Evolutionary conservation across 2,888 invertebrate genomes (phyloP).

Genomic region (Athalia circularis): DNA sequence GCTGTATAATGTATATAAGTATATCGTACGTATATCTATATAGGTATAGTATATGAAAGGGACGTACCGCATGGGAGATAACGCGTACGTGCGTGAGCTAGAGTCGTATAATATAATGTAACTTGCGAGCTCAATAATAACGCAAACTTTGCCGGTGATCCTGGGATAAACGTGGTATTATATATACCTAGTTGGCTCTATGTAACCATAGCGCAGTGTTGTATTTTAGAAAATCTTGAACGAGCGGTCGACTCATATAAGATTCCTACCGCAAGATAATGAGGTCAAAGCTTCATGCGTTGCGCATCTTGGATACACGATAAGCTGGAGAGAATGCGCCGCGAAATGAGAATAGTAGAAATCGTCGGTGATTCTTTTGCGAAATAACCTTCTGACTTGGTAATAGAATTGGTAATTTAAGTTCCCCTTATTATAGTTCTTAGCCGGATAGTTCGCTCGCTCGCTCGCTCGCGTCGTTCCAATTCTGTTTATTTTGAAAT

Average conservation of each 20-base stretch:
- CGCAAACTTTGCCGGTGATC: conserved; percentile 3
- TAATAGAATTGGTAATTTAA: conserved; percentile 40
- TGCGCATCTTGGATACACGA: too few species aligned
- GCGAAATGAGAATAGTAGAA: background rate
- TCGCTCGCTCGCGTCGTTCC: background rate
- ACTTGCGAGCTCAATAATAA: background rate
- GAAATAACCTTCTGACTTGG: conserved; percentile 24
- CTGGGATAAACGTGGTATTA: background rate
- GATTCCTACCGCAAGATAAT: background rate
- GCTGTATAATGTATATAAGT: background rate
- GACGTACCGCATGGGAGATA: background rate
- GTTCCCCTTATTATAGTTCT: background rate
- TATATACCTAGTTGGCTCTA: too few species aligned
- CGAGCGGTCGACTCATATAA: background rate
- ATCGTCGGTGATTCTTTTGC: background rate
- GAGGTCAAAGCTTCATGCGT: background rate
- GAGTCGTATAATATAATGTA: background rate
- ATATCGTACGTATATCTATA: too few species aligned
- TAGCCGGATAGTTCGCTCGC: background rate
- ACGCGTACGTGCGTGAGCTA: conserved; percentile 1
- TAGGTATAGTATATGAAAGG: background rate
- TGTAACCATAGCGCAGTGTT: background rate
- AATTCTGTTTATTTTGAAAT: conserved; percentile 32
- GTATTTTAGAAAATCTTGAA: conserved; percentile 5
- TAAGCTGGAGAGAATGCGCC: background rate